Evolutionary conservation across 2,797 vertebrate species (phyloP), one percentile per base, ranked within the genome.

Genomic region (Echeneis naucrates): DNA sequence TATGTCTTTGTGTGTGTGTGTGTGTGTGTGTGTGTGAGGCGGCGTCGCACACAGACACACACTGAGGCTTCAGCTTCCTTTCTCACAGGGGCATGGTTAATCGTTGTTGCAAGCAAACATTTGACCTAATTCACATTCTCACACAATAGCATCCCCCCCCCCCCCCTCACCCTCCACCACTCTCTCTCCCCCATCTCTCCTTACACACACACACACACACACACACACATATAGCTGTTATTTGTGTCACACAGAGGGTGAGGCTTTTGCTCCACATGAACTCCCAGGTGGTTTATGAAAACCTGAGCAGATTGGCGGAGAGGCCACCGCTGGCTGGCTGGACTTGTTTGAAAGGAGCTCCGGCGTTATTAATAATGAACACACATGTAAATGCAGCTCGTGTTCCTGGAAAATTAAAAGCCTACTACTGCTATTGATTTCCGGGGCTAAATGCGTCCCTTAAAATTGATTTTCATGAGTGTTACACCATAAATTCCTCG

Each of bases 81-180:
- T 88, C 89, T 90, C 88, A 89, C 83, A 87, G 89, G 86, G 85
- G 69, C 89, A 86, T 83, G 87, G 84, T 90, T 93, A 90, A 91
- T 92, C 89, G 86, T 90, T 90, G 89, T 90, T 92, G 90, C 90
- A 90, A 92, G 91, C 89, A 91, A 92, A 92, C 91, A 91, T 92
- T 92, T 93, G 91, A 92, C 92, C 92, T 90, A 92, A 93, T 93
- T 93, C 90, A 92, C 89, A 92, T 92, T 91, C 89, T 91, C 90
- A 91, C 89, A 92, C 89, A 92, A 91, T 92, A 92, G 87, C 89
- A 86, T 72, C 38, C 83, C 59, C 76, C 83, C 38, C 86, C 63
- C 69, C 44, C 62, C 2, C 69, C 35, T 70, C 2, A 66, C 0
- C 52, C 19, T 0, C 38, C 21, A 14, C 5, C 37, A 6, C 1